Evolutionary conservation across 2,888 invertebrate genomes (phyloP).

Genomic region (Tetanocera ferruginea): DNA sequence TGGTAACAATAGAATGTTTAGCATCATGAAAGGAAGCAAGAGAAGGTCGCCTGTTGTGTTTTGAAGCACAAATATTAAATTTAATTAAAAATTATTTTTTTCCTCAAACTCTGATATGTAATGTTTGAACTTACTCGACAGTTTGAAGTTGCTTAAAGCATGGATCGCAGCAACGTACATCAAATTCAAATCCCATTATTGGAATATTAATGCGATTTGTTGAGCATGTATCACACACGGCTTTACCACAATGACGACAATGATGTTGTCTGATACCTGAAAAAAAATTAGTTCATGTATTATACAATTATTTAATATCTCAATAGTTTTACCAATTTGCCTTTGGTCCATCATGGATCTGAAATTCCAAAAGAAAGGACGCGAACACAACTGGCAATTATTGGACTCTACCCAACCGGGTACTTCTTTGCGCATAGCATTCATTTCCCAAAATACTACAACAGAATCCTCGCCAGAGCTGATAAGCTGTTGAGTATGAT

Average conservation of each 20-base stretch:
- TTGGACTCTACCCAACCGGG: constrained; percentile 97
- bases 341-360: constrained; percentile 98
- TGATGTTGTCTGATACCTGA: constrained; percentile 86
- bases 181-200: constrained; percentile 97
- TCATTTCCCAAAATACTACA: constrained; percentile 96
- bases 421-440: constrained; percentile 87
- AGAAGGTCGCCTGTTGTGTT: constrained; percentile 80
- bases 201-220: constrained; percentile 91
- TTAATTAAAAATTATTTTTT: background rate
- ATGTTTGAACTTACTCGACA: constrained; percentile 79
- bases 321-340: constrained; percentile 75
- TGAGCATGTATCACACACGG: constrained; percentile 94
- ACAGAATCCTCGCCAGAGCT: constrained; percentile 94
- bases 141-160: constrained; percentile 88
- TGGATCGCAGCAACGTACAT: constrained; percentile 94
- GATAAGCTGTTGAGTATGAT: constrained; percentile 83
- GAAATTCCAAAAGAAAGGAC: constrained; percentile 99
- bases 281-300: background rate
- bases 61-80: constrained; percentile 2
- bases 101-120: background rate
- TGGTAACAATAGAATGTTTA: constrained; percentile 89
- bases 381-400: constrained; percentile 91
- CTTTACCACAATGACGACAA: constrained; percentile 94
- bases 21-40: constrained; percentile 96
- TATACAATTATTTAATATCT: background rate